Conservation (phyloP, 1,140 invertebrate genomes). For the Patella vulgata region DNA sequence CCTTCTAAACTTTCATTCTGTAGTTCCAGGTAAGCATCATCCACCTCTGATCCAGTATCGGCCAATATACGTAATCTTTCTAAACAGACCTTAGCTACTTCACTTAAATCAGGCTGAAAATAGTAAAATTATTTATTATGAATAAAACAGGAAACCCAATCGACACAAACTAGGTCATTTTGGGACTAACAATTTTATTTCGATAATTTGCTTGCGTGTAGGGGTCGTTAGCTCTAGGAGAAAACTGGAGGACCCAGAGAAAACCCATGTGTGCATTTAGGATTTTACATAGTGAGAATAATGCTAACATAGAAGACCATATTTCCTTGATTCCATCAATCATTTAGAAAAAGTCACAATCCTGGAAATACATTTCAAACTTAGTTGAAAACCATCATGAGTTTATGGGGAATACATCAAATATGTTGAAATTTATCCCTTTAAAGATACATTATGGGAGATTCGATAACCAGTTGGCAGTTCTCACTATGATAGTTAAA, state of each 20-base stretch:
- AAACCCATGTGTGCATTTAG: neutral
- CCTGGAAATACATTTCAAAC: neutral
- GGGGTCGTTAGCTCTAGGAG: too few species aligned
- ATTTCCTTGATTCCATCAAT: neutral
- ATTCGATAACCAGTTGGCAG: too few species aligned
- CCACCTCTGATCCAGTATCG: conserved; percentile 13
- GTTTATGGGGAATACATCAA: neutral
- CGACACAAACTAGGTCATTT: too few species aligned
- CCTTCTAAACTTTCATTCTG: conserved; percentile 6
- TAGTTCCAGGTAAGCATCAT: conserved; percentile 18
- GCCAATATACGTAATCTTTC: conserved; percentile 41
- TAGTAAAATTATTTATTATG: conserved; percentile 6
- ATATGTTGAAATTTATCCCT: neutral
- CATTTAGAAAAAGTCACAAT: neutral
- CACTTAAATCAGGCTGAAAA: conserved; percentile 54
- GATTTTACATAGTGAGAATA: neutral
- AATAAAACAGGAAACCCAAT: neutral
- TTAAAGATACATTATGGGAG: too few species aligned
- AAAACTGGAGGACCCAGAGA: too few species aligned
- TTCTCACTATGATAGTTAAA: too few species aligned
- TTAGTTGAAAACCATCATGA: neutral
- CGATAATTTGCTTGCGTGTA: too few species aligned
- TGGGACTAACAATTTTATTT: too few species aligned
- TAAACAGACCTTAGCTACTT: conserved; percentile 48
- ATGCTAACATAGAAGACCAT: neutral